Percentiles rank a stretch among this genome's conserved stretches.
Evolutionary conservation across 2,113 vertebrate genomes (phyloP).

Genomic region (Stigmatopora argus): DNA sequence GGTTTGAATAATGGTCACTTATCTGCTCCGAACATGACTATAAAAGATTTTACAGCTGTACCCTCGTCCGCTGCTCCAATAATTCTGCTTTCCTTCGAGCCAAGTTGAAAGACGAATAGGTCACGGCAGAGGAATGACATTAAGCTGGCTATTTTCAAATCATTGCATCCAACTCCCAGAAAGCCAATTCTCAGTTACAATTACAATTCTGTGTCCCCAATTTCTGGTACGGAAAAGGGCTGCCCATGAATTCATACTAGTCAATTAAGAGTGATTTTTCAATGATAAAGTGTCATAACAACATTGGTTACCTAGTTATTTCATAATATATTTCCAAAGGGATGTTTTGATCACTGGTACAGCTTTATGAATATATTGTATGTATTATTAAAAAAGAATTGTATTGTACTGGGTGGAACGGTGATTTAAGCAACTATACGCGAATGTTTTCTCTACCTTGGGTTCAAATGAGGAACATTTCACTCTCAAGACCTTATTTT

Average conservation of each 20-base stretch:
- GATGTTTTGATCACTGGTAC: background rate
- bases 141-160: conserved; percentile 11
- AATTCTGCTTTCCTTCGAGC: conserved; percentile 30
- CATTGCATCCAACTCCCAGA: conserved; percentile 1
- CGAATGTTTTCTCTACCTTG: background rate
- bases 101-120: conserved; percentile 10
- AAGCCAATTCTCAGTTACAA: conserved; percentile 5
- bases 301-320: background rate
- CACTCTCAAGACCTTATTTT: background rate
- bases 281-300: background rate
- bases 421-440: background rate
- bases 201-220: background rate
- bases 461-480: background rate
- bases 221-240: conserved; percentile 6
- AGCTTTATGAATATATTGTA: no score
- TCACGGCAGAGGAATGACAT: conserved; percentile 10
- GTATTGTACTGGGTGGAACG: background rate
- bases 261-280: background rate
- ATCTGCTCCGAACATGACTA: conserved; percentile 51
- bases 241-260: background rate
- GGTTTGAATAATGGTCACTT: conserved; percentile 60
- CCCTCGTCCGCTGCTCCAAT: conserved; percentile 24
- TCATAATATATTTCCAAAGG: background rate
- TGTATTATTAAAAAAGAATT: no score
- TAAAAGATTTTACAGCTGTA: conserved; percentile 19